Evolutionary conservation across 2,888 invertebrate genomes (phyloP), one percentile per base, ranked within the genome.

Genomic region (Cantharis lateralis): DNA sequence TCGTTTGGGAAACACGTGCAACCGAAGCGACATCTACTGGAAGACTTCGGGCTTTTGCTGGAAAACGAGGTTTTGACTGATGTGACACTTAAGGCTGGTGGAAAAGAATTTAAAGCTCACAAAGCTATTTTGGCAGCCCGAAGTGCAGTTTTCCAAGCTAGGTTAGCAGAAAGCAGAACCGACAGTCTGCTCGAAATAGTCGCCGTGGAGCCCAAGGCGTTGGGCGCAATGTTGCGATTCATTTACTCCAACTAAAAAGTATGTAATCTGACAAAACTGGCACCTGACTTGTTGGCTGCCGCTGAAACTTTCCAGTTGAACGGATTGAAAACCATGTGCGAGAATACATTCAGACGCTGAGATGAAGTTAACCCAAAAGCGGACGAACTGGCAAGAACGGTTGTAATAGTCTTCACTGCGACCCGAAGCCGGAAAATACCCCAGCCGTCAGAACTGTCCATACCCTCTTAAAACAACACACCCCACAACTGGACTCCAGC

Each of bases 221-320:
- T 99, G 87, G 90, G 96, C 82, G 99, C 99, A 90, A 98, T 99
- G 98, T 90, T 99, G 81, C 93, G 98, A 84, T 99, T 98, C 90
- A 98, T 99, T 83, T 99, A 99, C 89, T 99, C 99, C 75, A 99
- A 98, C 79, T 96, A 97, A 87, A 96, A 97, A 87, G 96, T 96
- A 84, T 95, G 96, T 74, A 98, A 98, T 89, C 91, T 99, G 83
- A 98, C 98, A 89, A 97, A 97, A 90, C 98, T 98, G 98, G 98
- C 99, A 66, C 98, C 98, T 88, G 98, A 98, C 90, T 91, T 99
- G 84, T 91, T 99, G 86, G 98, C 99, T 73, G 98, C 98, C 78
- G 99, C 99, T 70, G 99, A 99, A 89, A 99, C 99, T 94, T 99
- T 99, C 88, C 98, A 98, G 77, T 89, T 99, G 85, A 98, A 99